Evolutionary conservation across 2,797 vertebrate genomes (phyloP), one percentile per base, ranked within the genome.

Genomic region (Tragelaphus eurycerus): DNA sequence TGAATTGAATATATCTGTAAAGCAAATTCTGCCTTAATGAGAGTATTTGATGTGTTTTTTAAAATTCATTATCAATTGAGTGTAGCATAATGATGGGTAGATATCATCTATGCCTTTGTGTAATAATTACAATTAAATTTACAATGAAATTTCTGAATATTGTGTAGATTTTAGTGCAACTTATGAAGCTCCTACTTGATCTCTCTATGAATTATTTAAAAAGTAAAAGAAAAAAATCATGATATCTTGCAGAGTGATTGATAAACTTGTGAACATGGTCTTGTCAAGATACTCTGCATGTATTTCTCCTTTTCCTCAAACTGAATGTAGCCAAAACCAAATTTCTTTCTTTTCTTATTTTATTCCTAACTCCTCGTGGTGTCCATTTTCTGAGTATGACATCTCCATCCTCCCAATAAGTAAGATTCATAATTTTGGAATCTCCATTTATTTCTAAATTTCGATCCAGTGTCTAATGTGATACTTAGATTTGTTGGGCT

Each of bases 301-400:
- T 62, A n/a, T 87, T 89, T 93, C 43, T 93, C 19, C n/a, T 96
- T 92, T 79, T 11, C 38, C 21, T 96, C 76, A 78, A 71, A 76
- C 2, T 74, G 16, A 82, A 27, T 62, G 4, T 85, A 48, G n/a
- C 29, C 31, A 74, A 95, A 92, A 81, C 10, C 1, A 55, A 78
- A 7, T 55, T 64, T 46, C 48, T 87, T 23, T n/a, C 1, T 52
- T 54, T 82, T 74, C 31, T 38, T 84, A 38, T 76, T 87, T 50
- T 57, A 89, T 79, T 9, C 2, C 29, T 81, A 67, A 74, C 0
- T 78, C 9, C 3, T 92, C 6, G 19, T 15, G 87, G 8, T 71
- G 2, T 81, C 27, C 15, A 4, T 59, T 95, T 86, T 50, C 4
- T 74, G 48, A 78, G 1, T 78, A n/a, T 86, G 27, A 52, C 9